Evolutionary conservation across 2,888 invertebrate species (phyloP).

Genomic region (Neoascia interrupta): DNA sequence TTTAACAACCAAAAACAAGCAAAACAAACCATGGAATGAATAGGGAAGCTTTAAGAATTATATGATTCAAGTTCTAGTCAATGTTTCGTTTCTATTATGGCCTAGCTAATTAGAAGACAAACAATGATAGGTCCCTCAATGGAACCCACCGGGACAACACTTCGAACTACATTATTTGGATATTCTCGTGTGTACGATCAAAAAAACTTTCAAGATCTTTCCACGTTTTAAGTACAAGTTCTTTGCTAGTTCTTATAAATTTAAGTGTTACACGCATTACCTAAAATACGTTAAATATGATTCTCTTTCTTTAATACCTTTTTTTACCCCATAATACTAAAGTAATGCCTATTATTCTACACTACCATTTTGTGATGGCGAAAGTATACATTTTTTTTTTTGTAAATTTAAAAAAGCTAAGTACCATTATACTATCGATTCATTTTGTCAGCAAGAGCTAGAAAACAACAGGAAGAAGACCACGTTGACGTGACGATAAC

Average conservation of each 20-base stretch:
- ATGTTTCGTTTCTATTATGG: slow-evolving; percentile 4
- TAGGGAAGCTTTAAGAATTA: slow-evolving; percentile 44
- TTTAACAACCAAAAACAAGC: slow-evolving; percentile 3
- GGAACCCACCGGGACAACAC: slow-evolving; percentile 30
- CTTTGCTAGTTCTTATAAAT: not conserved
- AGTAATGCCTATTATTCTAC: not conserved
- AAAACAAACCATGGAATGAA: slow-evolving; percentile 48
- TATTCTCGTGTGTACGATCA: too few relatives aligned
- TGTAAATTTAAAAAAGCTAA: slow-evolving; percentile 54
- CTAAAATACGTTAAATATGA: slow-evolving; percentile 1
- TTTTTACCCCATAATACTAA: slow-evolving; percentile 23
- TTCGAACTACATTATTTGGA: slow-evolving; percentile 21
- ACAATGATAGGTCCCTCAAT: slow-evolving; percentile 38
- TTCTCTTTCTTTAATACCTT: slow-evolving; percentile 41
- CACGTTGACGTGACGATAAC: slow-evolving; percentile 19
- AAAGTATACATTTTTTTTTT: slow-evolving; percentile 21
- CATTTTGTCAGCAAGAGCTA: slow-evolving; percentile 21
- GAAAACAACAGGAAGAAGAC: slow-evolving; percentile 25
- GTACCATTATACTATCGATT: slow-evolving; percentile 52
- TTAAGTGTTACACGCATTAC: not conserved
- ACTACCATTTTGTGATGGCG: slow-evolving; percentile 42
- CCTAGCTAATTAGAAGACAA: slow-evolving; percentile 41
- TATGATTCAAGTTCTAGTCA: too few relatives aligned
- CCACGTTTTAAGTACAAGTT: not conserved
- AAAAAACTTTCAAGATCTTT: not conserved